These are phyloP conservation scores for Pinna nobilis DNA, from an alignment of 1,140 invertebrate species.

Conservation along the genomic window DNA sequence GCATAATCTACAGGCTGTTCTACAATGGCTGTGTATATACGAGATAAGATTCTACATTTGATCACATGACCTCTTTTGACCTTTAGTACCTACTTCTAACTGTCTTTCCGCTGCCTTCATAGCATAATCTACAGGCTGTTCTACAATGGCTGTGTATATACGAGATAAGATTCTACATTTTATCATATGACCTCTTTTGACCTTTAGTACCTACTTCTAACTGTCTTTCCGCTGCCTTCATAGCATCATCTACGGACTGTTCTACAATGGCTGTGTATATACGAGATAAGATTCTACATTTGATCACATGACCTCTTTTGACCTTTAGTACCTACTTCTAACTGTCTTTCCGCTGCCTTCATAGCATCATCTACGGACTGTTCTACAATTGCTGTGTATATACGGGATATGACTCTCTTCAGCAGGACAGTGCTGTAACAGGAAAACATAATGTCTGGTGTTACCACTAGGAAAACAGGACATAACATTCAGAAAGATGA, in stretches of 20 bases:
- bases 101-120: slow-evolving; percentile 29
- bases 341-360: slow-evolving; percentile 24
- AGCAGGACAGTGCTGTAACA: slow-evolving; percentile 36
- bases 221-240: slow-evolving; percentile 28
- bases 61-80: too few species aligned
- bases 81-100: too few species aligned
- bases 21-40: slow-evolving; percentile 49
- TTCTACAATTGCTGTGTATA: slow-evolving; percentile 47
- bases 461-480: neutral
- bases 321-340: slow-evolving; percentile 33
- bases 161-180: slow-evolving; percentile 41
- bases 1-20: slow-evolving; percentile 39
- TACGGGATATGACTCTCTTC: slow-evolving; percentile 38
- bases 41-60: slow-evolving; percentile 38
- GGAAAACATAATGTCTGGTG: neutral
- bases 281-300: slow-evolving; percentile 40
- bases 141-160: slow-evolving; percentile 47
- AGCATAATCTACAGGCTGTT: slow-evolving; percentile 38
- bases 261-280: slow-evolving; percentile 49
- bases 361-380: slow-evolving; percentile 38
- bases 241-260: slow-evolving; percentile 38
- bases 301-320: too few species aligned
- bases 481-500: too few species aligned
- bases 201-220: too few species aligned
- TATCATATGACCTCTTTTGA: too few species aligned